A percentile compares a stretch with the other conserved stretches of the same genome.
Conservation (phyloP, 2,888 invertebrate genomes). For the Pheosia gnoma region DNA sequence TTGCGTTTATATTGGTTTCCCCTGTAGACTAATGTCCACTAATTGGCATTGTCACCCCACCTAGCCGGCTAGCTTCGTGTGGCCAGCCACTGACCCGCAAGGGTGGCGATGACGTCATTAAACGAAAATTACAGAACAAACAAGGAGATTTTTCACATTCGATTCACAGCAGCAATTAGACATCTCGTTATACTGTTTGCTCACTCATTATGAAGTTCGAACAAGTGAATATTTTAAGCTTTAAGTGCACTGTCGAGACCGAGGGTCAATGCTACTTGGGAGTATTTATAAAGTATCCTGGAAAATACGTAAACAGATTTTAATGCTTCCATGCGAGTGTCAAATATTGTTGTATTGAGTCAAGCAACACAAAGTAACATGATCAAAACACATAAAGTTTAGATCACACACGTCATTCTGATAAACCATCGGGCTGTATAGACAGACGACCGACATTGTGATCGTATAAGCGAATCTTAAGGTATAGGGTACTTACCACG, state of each 20-base stretch:
- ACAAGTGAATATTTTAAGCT: constrained; percentile 41
- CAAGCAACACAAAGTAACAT: not conserved
- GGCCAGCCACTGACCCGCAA: constrained; percentile 50
- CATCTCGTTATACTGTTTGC: constrained; percentile 58
- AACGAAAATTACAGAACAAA: constrained; percentile 53
- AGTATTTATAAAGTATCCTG: constrained; percentile 34
- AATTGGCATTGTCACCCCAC: constrained; percentile 35
- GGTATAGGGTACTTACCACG: constrained; percentile 87
- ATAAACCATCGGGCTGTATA: too few species aligned
- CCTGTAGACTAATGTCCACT: constrained; percentile 33
- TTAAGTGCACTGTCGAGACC: constrained; percentile 38
- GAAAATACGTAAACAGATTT: not conserved
- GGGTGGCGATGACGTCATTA: constrained; percentile 57
- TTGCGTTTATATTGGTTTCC: constrained; percentile 36
- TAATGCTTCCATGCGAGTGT: not conserved
- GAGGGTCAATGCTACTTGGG: constrained; percentile 58
- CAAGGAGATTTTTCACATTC: constrained; percentile 57
- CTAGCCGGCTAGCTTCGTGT: constrained; percentile 9
- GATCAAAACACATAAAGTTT: not conserved
- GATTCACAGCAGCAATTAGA: constrained; percentile 69
- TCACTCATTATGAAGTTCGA: constrained; percentile 46
- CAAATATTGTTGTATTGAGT: not conserved
- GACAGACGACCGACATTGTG: too few species aligned
- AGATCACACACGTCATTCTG: too few species aligned
- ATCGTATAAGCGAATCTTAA: too few species aligned